Evolutionary conservation across 2,888 invertebrate species (phyloP).

Genomic region (Argynnis bischoffii): DNA sequence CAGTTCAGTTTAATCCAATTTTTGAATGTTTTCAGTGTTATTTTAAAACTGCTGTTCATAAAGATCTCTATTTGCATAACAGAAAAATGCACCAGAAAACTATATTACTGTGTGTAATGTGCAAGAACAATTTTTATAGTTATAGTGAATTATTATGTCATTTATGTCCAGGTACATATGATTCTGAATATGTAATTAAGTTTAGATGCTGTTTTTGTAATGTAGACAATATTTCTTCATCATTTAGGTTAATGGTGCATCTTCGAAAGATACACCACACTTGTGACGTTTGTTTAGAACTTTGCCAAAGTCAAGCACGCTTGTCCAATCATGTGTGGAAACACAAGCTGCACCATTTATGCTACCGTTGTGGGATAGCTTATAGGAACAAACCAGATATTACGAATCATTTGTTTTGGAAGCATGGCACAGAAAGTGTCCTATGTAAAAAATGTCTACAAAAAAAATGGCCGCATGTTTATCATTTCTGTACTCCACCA

Average conservation of each 20-base stretch:
- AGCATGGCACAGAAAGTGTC: slow-evolving; percentile 94
- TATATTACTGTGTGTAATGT: slow-evolving; percentile 92
- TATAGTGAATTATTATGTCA: slow-evolving; percentile 94
- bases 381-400: slow-evolving; percentile 94
- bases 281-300: slow-evolving; percentile 93
- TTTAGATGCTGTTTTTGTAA: slow-evolving; percentile 93
- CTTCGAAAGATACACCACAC: slow-evolving; percentile 91
- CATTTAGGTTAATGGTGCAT: slow-evolving; percentile 94
- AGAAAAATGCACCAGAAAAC: slow-evolving; percentile 93
- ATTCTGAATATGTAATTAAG: slow-evolving; percentile 84
- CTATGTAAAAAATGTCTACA: slow-evolving; percentile 92
- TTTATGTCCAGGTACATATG: slow-evolving; percentile 91
- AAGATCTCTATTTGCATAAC: slow-evolving; percentile 93
- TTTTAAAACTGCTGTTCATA: slow-evolving; percentile 89
- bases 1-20: slow-evolving; percentile 83
- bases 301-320: slow-evolving; percentile 89
- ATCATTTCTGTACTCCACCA: slow-evolving; percentile 94
- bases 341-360: slow-evolving; percentile 92
- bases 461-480: slow-evolving; percentile 95
- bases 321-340: slow-evolving; percentile 95
- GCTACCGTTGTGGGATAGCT: slow-evolving; percentile 93
- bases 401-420: slow-evolving; percentile 95
- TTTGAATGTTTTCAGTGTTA: slow-evolving; percentile 95
- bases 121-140: slow-evolving; percentile 92
- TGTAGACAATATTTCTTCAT: slow-evolving; percentile 89